Conservation (phyloP, 2,113 vertebrate genomes). For the Oncorhynchus masou region DNA sequence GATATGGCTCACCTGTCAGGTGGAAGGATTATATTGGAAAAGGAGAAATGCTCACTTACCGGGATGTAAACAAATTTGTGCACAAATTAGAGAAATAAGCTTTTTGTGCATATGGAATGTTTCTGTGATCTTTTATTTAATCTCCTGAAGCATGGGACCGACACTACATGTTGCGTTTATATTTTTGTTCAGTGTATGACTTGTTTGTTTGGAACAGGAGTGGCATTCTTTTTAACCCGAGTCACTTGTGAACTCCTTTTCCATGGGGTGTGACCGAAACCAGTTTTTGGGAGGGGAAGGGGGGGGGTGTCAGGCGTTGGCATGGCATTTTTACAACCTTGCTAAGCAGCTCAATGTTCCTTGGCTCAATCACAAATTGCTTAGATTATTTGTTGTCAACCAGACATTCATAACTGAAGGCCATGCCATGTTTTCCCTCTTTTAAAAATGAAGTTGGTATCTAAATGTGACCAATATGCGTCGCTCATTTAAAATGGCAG, state of each 20-base stretch:
- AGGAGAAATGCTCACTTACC: too few relatives aligned
- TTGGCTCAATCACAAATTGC: not conserved
- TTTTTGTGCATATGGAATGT: too few relatives aligned
- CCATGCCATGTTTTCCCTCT: not conserved
- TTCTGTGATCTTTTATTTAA: too few relatives aligned
- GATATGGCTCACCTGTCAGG: too few relatives aligned
- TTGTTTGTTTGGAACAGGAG: not conserved
- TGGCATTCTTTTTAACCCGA: not conserved
- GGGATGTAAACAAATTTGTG: too few relatives aligned
- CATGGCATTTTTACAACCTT: not conserved
- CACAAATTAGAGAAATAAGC: too few relatives aligned
- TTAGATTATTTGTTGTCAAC: not conserved
- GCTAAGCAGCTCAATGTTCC: not conserved
- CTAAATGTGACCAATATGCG: not conserved
- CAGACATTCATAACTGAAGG: not conserved
- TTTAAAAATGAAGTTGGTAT: not conserved
- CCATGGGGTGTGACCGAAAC: slow-evolving; percentile 50
- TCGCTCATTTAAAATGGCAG: not conserved
- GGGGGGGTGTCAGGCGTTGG: not conserved
- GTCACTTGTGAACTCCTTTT: not conserved
- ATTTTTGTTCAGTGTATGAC: not conserved
- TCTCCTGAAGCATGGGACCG: too few relatives aligned
- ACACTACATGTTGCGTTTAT: too few relatives aligned
- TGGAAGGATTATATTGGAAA: too few relatives aligned
- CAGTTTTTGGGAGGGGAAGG: not conserved